Conservation (phyloP, 2,113 vertebrate species). For the Pangasianodon hypophthalmus region DNA sequence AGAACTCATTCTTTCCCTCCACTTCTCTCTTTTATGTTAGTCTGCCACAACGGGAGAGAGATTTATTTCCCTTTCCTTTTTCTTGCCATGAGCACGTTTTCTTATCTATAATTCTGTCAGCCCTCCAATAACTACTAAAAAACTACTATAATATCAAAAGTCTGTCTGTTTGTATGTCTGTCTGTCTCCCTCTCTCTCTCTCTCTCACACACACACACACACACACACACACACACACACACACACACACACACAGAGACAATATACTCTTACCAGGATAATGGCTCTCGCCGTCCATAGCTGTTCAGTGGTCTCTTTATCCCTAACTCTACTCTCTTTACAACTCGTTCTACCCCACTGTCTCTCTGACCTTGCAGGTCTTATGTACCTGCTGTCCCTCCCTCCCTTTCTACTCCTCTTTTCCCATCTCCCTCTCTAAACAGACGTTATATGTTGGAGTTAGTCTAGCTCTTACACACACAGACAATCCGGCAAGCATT, state of each 20-base stretch:
- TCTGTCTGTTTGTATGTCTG: neutral
- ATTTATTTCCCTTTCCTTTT: neutral
- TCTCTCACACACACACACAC: neutral
- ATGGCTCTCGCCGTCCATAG: constrained; percentile 35
- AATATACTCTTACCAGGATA: constrained; percentile 25
- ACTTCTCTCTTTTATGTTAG: neutral
- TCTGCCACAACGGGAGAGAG: neutral
- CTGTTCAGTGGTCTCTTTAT: constrained; percentile 12
- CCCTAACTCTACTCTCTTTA: neutral
- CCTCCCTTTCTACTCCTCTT: constrained; percentile 15
- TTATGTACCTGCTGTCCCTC: neutral
- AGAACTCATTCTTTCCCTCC: neutral
- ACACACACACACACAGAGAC: neutral
- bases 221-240: neutral
- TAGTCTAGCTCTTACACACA: constrained; percentile 43
- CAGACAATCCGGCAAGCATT: neutral
- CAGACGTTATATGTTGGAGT: constrained; percentile 55
- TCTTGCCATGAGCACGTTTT: neutral
- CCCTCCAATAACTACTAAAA: neutral
- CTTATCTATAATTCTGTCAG: neutral
- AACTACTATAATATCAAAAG: neutral
- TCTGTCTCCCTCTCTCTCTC: neutral
- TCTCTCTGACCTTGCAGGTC: constrained; percentile 34
- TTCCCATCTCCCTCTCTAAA: constrained; percentile 39
- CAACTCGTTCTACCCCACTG: constrained; percentile 26